Base-by-base conservation (phyloP, 2,888 invertebrate genomes). In the Andrena fulva region DNA sequence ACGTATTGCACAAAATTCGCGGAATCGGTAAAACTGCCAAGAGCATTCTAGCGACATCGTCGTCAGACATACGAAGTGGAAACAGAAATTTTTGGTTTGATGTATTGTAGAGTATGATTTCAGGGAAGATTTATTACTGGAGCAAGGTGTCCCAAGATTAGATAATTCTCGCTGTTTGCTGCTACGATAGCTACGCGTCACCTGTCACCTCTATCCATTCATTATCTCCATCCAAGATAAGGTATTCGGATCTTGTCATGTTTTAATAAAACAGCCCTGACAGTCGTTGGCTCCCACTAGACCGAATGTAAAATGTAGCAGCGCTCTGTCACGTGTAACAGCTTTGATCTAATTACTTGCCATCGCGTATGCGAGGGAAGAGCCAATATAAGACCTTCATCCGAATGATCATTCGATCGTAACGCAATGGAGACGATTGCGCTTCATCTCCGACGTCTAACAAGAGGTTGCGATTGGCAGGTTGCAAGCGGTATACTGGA, bases 221-320 rank as follows among this genome's bases (percentile, higher is more conserved):
- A 48, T 77, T 42, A 77, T 77, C 66, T 42, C 5, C 5, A 2
- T 2, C 16, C 31, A 16, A 31, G 77, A 68, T 77, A 63, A 77
- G 62, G 67, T 56, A 68, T 1, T 52, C 6, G 12, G 33, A 48
- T 54, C 27, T 2, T 16, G 1, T 16, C 6, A 6, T 33, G 50
- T 4, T 27, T 10, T 52, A 54, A 77, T 67, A 24, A 48, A 33
- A 68, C 52, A 66, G 5, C 1, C 16, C 3, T 42, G 56, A 16
- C 20, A 16, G 27, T 24, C 3, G 12, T 1, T 4, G 7, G 7
- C 24, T 24, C 8, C 24, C 42, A 4, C 16, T 16, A 42, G 20
- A 16, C 27, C 2, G 10, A 1, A 50, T 31, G 20, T 50, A 50
- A 69, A 54, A 42, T 29, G 33, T 35, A 27, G 8, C 12, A 42